These are phyloP conservation scores for Orthonyx spaldingii DNA, from an alignment of 2,113 vertebrate species.

Conservation along the genomic window DNA sequence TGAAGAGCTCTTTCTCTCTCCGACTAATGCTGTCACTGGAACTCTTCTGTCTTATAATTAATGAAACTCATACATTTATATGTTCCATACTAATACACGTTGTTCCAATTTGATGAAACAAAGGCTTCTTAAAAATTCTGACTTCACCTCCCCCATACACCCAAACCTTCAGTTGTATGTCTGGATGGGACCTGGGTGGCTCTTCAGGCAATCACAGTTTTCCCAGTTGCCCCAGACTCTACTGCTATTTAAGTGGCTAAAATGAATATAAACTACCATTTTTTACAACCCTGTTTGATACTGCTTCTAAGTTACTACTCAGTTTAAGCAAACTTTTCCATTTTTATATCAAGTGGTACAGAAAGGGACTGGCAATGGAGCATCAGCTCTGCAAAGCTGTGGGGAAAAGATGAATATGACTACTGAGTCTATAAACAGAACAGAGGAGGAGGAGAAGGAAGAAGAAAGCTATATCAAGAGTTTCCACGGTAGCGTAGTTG, in stretches of 20 bases:
- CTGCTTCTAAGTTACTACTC: background rate
- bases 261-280: background rate
- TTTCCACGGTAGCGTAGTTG: background rate
- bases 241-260: background rate
- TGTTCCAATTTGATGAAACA: background rate
- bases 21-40: constrained; percentile 8
- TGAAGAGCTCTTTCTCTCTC: constrained; percentile 18
- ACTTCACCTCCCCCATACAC: background rate
- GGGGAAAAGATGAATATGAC: background rate
- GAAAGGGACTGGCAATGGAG: background rate
- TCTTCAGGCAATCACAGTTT: background rate
- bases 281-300: background rate
- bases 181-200: background rate
- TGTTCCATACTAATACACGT: background rate
- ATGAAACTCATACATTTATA: background rate
- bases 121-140: background rate
- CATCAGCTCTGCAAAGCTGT: background rate
- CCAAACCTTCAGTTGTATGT: background rate
- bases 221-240: background rate
- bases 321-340: background rate
- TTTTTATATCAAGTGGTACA: background rate
- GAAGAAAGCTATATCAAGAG: background rate
- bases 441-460: background rate
- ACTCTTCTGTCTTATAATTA: constrained; percentile 37
- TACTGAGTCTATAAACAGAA: background rate